Evolutionary conservation across 1,140 invertebrate species (phyloP).

Genomic region (Scylla paramamosain): DNA sequence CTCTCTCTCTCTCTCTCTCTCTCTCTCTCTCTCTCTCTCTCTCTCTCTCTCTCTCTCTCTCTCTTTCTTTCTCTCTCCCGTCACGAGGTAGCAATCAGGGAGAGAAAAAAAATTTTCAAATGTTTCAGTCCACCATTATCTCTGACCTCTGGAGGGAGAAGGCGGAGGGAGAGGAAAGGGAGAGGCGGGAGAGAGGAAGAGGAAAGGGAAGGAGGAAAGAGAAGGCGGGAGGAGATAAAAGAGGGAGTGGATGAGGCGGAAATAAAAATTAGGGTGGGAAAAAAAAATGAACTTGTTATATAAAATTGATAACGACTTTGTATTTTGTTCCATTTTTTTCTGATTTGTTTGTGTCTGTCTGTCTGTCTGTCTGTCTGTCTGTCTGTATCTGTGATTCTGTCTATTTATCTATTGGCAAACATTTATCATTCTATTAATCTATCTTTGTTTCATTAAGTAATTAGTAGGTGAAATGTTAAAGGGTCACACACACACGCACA

Average conservation of each 20-base stretch:
- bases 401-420: too few relatives aligned
- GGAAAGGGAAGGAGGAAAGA: not conserved
- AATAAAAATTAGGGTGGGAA: too few relatives aligned
- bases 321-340: too few relatives aligned
- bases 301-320: too few relatives aligned
- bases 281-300: too few relatives aligned
- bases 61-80: not conserved
- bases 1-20: not conserved
- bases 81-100: not conserved
- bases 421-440: not conserved
- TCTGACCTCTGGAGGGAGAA: not conserved
- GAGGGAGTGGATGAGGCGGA: not conserved
- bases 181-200: not conserved
- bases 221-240: not conserved
- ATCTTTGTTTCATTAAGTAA: not conserved
- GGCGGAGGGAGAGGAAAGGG: not conserved
- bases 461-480: not conserved
- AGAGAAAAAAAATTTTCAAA: conserved; percentile 7
- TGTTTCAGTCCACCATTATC: not conserved
- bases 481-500: conserved; percentile 13
- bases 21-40: not conserved
- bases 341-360: too few relatives aligned
- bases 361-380: too few relatives aligned
- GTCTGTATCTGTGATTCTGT: too few relatives aligned
- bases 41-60: not conserved